Conservation (phyloP, 2,113 vertebrate genomes). For the Dromiciops gliroides region DNA sequence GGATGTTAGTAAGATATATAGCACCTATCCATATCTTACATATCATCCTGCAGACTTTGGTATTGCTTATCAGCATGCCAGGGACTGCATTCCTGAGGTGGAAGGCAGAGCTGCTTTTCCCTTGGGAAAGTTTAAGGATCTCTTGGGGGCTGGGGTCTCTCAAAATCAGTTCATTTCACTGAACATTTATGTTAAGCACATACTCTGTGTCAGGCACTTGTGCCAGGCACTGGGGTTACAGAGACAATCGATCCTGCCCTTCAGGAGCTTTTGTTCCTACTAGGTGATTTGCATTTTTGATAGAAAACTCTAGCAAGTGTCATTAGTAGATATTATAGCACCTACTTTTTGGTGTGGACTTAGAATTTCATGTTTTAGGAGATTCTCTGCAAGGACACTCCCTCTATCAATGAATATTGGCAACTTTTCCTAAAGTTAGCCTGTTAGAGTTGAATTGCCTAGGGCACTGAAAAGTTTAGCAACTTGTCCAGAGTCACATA, state of each 20-base stretch:
- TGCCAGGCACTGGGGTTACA: neutral
- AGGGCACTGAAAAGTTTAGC: neutral
- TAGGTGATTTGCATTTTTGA: neutral
- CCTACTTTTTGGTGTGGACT: neutral
- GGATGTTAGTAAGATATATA: no score
- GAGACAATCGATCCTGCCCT: neutral
- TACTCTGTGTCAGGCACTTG: neutral
- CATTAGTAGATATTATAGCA: neutral
- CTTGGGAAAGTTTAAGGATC: no score
- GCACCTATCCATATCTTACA: no score
- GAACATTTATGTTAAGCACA: neutral
- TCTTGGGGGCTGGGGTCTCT: no score
- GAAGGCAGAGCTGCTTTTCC: no score
- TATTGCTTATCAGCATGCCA: no score
- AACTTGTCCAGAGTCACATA: neutral
- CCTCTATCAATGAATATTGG: neutral
- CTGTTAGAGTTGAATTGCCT: neutral
- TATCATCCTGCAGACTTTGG: no score
- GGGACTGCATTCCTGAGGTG: no score
- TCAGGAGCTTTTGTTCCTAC: neutral
- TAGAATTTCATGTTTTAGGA: neutral
- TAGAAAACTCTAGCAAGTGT: neutral
- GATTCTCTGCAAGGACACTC: neutral
- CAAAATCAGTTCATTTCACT: neutral
- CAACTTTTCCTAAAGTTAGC: neutral